Conservation (phyloP, 2,888 invertebrate genomes). For the Morinoia aosen region DNA sequence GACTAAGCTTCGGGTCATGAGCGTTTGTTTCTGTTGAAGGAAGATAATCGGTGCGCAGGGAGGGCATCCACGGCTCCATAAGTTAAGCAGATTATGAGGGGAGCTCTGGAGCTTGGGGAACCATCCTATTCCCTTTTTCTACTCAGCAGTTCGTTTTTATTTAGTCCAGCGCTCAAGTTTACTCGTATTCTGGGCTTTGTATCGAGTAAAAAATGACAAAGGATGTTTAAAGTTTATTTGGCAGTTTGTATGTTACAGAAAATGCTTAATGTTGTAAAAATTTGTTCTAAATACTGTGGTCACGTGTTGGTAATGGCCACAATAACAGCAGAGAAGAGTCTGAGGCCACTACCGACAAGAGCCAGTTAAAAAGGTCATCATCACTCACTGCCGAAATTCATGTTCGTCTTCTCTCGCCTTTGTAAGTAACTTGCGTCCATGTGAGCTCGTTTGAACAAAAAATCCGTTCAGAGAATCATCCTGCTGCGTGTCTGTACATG, state of each 20-base stretch:
- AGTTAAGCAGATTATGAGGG: not conserved
- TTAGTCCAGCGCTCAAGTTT: not conserved
- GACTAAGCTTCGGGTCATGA: slow-evolving; percentile 13
- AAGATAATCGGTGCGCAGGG: slow-evolving; percentile 21
- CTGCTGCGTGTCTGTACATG: not conserved
- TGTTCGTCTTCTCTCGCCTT: not conserved
- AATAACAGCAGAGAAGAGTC: not conserved
- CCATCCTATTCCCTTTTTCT: not conserved
- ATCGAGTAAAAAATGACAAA: not conserved
- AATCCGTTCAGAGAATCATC: not conserved
- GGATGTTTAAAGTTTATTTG: too few species aligned
- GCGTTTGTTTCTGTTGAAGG: slow-evolving; percentile 27
- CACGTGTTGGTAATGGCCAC: not conserved
- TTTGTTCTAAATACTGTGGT: too few species aligned
- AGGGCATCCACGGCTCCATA: not conserved
- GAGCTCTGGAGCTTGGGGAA: not conserved
- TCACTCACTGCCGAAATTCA: not conserved
- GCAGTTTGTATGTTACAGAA: too few species aligned
- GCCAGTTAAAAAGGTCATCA: not conserved
- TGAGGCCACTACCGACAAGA: not conserved
- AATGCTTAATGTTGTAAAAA: too few species aligned
- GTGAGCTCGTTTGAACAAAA: not conserved
- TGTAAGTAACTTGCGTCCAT: not conserved
- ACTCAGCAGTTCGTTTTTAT: not conserved
- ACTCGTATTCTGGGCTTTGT: not conserved